Base-by-base conservation (phyloP, 1,140 invertebrate genomes). In the Lepidostoma basale region DNA sequence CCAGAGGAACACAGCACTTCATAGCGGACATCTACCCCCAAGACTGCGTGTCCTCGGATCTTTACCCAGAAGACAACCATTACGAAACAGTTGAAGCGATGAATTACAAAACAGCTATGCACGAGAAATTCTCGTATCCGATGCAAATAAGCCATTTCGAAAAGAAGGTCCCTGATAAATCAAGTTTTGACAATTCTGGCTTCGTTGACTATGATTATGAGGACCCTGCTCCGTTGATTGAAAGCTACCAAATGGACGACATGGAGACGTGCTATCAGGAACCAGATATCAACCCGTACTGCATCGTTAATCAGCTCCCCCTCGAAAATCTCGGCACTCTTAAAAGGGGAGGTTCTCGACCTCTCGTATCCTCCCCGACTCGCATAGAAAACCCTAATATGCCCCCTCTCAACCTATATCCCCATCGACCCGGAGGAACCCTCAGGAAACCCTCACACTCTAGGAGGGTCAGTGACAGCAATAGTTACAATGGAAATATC, bases 321-420 rank as follows among this genome's bases (percentile, higher is more conserved):
- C 79, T 80, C 30, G 79, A 82, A 67, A 75, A 77, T 0, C 79
- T 85, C 23, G 84, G 84, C 0, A 84, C 84, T 0, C 44, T 87
- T 5, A 82, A 82, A 3, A 76, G 84, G 12, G 79, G 81, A 2
- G 78, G 79, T 18, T 76, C 77, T 73, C 78, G 83, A 16, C 82
- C 80, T 1, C 78, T 87, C 12, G 90, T 93, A 0, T 91, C 91
- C 9, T 91, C 90, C 0, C 90, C 92, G 0, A 92, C 90, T 1
- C 84, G 89, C 69, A 92, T 92, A 70, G 91, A 93, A 74, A 86
- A 92, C 74, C 91, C 90, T 0, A 93, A 93, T 78, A 79, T 93
- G 42, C 90, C 87, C 2, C 90, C 90, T 3, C 74, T 92, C 14
- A 92, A 92, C 75, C 81, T 92, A 2, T 88, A 91, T 74, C 89